These are phyloP conservation scores for Gallinago undulata DNA, from an alignment of 2,113 vertebrate genomes.

Conservation along the genomic window DNA sequence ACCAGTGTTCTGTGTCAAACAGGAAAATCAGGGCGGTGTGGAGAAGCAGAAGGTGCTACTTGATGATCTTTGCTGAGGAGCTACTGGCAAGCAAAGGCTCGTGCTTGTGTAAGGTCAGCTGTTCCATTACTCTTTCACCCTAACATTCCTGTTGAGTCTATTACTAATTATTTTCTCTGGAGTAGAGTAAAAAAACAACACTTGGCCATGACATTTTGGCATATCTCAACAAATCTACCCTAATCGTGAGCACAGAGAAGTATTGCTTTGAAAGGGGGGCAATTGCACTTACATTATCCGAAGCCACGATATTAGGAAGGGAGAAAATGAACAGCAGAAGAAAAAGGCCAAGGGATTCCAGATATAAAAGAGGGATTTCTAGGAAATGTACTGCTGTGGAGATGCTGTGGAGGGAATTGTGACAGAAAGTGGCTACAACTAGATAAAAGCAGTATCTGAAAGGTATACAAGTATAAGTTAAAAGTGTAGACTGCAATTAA, in stretches of 20 bases:
- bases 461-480: neutral
- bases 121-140: neutral
- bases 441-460: neutral
- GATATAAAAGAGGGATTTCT: neutral
- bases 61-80: neutral
- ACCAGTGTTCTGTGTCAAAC: neutral
- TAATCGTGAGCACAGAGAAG: neutral
- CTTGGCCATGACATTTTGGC: neutral
- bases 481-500: neutral
- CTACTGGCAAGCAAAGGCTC: neutral
- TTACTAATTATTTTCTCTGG: neutral
- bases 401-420: neutral
- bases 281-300: neutral
- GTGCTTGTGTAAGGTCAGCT: neutral
- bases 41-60: neutral
- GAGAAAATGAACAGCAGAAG: neutral
- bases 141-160: rapidly evolving
- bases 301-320: neutral
- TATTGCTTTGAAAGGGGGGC: neutral
- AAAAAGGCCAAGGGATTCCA: neutral
- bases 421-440: neutral
- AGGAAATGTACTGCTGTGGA: neutral
- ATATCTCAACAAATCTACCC: neutral
- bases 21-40: neutral
- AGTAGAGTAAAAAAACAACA: neutral